Evolutionary conservation across 92 coral and sea anemone genomes (phyloP).

Genomic region (Anthopleura xanthogrammica): DNA sequence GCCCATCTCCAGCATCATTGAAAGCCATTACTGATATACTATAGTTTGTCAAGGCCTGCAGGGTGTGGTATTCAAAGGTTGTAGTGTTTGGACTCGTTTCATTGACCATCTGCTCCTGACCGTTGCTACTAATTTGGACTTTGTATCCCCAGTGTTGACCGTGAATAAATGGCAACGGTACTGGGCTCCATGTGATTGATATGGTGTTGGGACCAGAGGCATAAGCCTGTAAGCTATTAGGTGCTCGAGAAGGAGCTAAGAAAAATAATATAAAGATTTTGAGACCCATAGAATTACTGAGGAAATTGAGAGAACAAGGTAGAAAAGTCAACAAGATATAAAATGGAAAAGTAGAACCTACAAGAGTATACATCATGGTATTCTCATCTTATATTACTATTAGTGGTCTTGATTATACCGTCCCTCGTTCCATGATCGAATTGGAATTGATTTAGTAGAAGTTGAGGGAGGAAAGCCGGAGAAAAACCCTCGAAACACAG

Average conservation of each 20-base stretch:
- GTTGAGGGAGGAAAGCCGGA: too few species aligned
- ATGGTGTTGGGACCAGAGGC: constrained; percentile 31
- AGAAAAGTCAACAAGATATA: too few species aligned
- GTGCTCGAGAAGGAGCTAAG: constrained; percentile 35
- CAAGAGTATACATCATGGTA: too few species aligned
- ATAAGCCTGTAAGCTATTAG: constrained; percentile 5
- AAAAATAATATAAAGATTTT: too few species aligned
- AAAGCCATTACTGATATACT: constrained; percentile 35
- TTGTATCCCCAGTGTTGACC: constrained; percentile 35
- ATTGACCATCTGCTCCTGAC: not conserved
- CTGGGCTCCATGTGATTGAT: constrained; percentile 38
- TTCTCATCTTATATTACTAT: too few species aligned
- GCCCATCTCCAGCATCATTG: constrained; percentile 45
- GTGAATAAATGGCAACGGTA: constrained; percentile 31
- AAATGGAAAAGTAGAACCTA: too few species aligned
- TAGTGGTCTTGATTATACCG: too few species aligned
- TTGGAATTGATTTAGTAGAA: too few species aligned
- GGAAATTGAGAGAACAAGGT: too few species aligned
- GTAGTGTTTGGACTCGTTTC: constrained; percentile 7
- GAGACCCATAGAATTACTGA: too few species aligned
- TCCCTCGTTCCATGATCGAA: too few species aligned
- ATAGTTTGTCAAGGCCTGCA: constrained; percentile 46
- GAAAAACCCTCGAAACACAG: too few species aligned
- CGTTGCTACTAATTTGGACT: not conserved
- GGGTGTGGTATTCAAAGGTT: constrained; percentile 16